Percentiles rank a stretch among this genome's conserved stretches.
phyloP scores from a whole-genome alignment of 2,888 invertebrate genomes.

The Asteroscopus sphinx region DNA sequence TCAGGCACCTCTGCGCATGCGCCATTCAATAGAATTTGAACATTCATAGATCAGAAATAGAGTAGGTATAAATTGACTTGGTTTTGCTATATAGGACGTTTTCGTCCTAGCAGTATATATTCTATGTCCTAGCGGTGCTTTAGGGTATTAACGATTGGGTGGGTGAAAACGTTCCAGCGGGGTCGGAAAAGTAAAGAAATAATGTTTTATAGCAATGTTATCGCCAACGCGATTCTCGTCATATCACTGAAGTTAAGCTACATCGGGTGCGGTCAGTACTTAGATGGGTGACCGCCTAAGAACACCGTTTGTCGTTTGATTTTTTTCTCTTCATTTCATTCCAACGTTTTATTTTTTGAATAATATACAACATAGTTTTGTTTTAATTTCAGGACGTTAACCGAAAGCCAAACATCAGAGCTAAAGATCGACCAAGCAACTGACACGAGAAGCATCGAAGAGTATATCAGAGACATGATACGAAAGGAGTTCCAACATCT shows the following conservation, averaged over 20 bases:
- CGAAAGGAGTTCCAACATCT: conserved; percentile 81
- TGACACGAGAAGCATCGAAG: conserved; percentile 82
- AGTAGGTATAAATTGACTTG: no score
- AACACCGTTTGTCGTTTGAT: conserved; percentile 71
- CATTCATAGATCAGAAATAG: no score
- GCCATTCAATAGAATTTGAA: no score
- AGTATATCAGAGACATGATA: conserved; percentile 81
- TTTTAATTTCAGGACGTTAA: conserved; percentile 55
- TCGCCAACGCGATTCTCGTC: conserved; percentile 79
- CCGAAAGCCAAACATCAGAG: conserved; percentile 57
- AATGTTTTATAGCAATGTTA: not conserved
- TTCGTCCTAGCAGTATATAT: no score
- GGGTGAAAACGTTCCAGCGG: no score
- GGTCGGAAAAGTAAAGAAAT: not conserved
- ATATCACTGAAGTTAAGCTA: conserved; percentile 87
- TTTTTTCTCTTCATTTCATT: not conserved
- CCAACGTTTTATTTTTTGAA: no score
- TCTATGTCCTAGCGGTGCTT: no score
- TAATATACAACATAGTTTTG: no score
- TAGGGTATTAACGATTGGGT: no score
- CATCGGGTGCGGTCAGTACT: conserved; percentile 84
- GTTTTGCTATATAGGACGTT: no score
- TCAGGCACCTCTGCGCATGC: no score
- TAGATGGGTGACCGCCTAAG: conserved; percentile 83
- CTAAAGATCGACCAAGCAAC: conserved; percentile 78